Evolutionary conservation across 2,113 vertebrate genomes (phyloP), one percentile per base, ranked within the genome.

Genomic region (Sus scrofa): DNA sequence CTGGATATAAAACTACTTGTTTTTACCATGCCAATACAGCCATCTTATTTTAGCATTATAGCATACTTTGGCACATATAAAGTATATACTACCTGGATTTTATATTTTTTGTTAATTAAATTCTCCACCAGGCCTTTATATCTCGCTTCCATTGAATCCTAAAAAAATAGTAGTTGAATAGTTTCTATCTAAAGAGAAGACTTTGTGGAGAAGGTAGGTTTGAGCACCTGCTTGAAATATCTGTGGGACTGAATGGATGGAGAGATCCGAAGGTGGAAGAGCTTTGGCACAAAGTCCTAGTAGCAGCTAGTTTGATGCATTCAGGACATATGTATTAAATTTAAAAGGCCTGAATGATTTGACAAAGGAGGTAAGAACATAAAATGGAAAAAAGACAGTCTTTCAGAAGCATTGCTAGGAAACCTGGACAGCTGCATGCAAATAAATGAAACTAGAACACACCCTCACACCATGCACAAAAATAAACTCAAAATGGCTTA

Each of bases 181-280:
- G 60, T 87, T 97, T 85, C 50, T 91, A 71, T 44, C 50, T 92
- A 67, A 81, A 30, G 4, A 79, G 86, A 92, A 78, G 65, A 24
- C 15, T 93, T 62, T 77, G n/a, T 58, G 78, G n/a, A 54, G 39
- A 34, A 65, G 15, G 19, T 27, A 65, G 44, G n/a, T 71, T 84
- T 67, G 52, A 52, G 60, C 10, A 19, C 50, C 16, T 20, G 7
- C 22, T 34, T 89, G 50, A 70, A 70, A 7, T 24, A 37, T 62
- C 15, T 74, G 32, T 73, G 13, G 68, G 85, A 88, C 56, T 77
- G 58, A 89, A 0, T 26, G n/a, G 52, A 16, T 52, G 8, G 37
- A 63, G 39, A 34, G 63, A 63, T 6, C 15, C 50, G 37, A 37
- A 88, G 58, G 34, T 85, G 4, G 54, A 37, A 44, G 58, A 37